Evolutionary conservation across 2,113 vertebrate genomes (phyloP), one percentile per base, ranked within the genome.

Genomic region (Indicator indicator): DNA sequence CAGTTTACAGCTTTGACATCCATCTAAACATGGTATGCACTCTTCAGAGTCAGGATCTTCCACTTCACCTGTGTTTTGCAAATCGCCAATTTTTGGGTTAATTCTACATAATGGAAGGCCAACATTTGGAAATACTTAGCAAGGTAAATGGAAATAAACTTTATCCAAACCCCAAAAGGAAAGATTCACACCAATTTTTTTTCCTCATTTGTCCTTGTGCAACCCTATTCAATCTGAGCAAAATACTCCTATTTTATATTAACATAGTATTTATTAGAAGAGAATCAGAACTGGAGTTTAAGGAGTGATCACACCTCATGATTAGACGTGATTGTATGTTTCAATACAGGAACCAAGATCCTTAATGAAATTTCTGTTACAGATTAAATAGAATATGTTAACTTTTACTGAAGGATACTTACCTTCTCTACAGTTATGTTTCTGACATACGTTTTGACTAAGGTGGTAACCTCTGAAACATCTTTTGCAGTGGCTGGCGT

Each of bases 11-110:
- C 96, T 97, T 86, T 97, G 95, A 75, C 99, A 99, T 75, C 99
- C 99, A 17, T 98, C 98, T 81, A 98, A 98, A 96, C 99, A 99
- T 36, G 96, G 89, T 60, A 98, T 18, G 28, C 99, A 99, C 30
- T 96, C 97, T 62, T 97, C 98, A 23, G 97, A 93, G 54, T 98
- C 96, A 62, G 91, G 89, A 56, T 98, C 97, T 82, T 97, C 96
- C 60, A 97, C 94, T 95, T 98, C 97, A 96, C 97, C 99, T 99
- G 85, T 13, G 78, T 55, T 96, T 54, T 44, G 28, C 46, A 86
- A 89, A 81, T 48, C 33, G 71, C 7, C 27, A 26, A 1, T 76
- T 81, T 81, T 55, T 52, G 23, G 12, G 50, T 94, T 94, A 94
- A 83, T 90, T 83, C 19, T 76, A 54, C 16, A 5, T 38, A 86